Base-by-base conservation (phyloP, 2,113 vertebrate genomes). In the Hemibagrus wyckioides region DNA sequence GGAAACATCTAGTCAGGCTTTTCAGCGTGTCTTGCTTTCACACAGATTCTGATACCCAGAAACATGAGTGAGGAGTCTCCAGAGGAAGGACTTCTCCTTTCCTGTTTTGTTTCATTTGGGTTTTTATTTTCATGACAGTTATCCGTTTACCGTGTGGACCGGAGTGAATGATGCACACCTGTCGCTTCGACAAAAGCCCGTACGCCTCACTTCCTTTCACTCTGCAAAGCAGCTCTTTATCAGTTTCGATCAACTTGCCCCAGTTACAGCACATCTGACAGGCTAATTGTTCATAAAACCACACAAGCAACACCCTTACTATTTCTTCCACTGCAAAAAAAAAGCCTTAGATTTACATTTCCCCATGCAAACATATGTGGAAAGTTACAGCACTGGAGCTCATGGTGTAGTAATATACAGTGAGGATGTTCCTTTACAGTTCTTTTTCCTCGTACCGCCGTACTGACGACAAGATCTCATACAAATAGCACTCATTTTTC, bases 141-240 rank as follows among this genome's bases (percentile, higher is more conserved):
- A 44, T 56, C 36, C 54, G 30, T 84, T 59, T 52, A 57, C 28
- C 25, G 21, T 48, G 23, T 33, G 28, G n/a, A 52, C 44, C 33
- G 50, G n/a, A 86, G n/a, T 82, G 56, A 81, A 48, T 33, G 85
- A 33, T 59, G 54, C 23, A 48, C 79, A 87, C 85, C 79, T 87
- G 85, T 73, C n/a, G 65, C n/a, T 8, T 48, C 1, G 7, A 85
- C 19, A 50, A 59, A 71, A 82, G 33, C 3, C 30, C 44, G 6
- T 48, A 65, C 25, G 21, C n/a, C 33, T 71, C n/a, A 33, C 30
- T 73, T 50, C 44, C 19, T 39, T 76, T 75, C 80, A 77, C 28
- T 69, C 48, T 77, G 63, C 21, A 75, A 30, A 77, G 73, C 21
- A 19, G n/a, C 3, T 82, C 69, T 59, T 48, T 52, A 28, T 69